phyloP scores from a whole-genome alignment of 1,140 invertebrate species.

The Adoxophyes honmai region DNA sequence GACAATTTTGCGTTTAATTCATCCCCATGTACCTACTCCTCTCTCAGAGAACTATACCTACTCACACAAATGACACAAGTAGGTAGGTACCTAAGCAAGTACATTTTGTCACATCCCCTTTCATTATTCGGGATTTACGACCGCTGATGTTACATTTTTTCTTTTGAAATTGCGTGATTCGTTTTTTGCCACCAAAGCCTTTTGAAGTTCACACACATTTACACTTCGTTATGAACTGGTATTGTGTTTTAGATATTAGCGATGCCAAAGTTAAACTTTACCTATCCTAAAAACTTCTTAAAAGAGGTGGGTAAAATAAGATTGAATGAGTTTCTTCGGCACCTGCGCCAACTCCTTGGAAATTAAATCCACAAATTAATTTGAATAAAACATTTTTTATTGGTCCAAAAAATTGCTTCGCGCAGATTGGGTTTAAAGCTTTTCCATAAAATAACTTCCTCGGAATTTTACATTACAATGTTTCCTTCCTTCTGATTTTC shows the following conservation, averaged over 20 bases:
- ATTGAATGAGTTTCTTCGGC: slow-evolving; percentile 7
- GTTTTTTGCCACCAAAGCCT: not conserved
- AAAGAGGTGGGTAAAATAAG: not conserved
- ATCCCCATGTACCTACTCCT: no score
- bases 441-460: slow-evolving; percentile 1
- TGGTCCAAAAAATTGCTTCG: no score
- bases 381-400: slow-evolving; percentile 3
- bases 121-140: slow-evolving; percentile 28
- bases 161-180: slow-evolving; percentile 7
- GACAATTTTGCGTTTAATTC: no score
- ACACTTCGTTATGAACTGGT: not conserved
- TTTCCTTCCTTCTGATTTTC: no score
- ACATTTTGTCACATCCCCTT: slow-evolving; percentile 34
- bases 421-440: not conserved
- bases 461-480: not conserved
- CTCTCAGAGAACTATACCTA: no score
- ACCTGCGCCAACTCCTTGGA: not conserved
- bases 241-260: not conserved
- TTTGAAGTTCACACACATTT: not conserved
- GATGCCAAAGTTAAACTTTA: not conserved
- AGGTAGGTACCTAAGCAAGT: slow-evolving; percentile 35
- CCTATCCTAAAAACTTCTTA: not conserved
- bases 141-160: not conserved
- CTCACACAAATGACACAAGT: slow-evolving; percentile 31
- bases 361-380: slow-evolving; percentile 15